Percentiles rank a stretch among this genome's conserved stretches.
These are phyloP conservation scores for Gobionotothen gibberifrons DNA, from an alignment of 2,797 vertebrate species.

Conservation along the genomic window DNA sequence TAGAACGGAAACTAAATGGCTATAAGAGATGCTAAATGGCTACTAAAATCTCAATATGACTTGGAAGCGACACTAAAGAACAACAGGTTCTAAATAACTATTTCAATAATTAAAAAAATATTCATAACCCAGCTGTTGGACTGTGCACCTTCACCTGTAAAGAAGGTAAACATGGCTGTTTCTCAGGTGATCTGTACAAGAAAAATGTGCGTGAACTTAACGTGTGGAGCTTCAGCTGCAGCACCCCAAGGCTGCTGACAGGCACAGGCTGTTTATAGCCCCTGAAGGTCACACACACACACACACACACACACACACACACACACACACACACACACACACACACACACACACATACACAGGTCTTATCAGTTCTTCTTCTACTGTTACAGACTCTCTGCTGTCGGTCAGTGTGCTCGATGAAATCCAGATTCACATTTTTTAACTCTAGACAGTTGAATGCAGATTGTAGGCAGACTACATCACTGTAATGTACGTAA, in stretches of 20 bases:
- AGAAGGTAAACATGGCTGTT: not conserved
- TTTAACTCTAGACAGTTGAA: not conserved
- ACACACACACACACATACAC: not conserved
- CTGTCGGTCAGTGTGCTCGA: not conserved
- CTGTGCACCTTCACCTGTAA: not conserved
- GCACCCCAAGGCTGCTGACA: constrained; percentile 8
- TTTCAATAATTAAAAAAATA: too few species aligned
- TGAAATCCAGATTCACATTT: not conserved
- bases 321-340: constrained; percentile 3
- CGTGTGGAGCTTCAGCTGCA: not conserved
- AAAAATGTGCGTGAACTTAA: not conserved
- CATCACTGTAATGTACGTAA: not conserved
- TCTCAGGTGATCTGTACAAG: not conserved
- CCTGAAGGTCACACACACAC: constrained; percentile 8
- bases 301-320: constrained; percentile 10
- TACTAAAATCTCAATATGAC: not conserved
- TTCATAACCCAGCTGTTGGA: too few species aligned
- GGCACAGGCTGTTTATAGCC: constrained; percentile 13
- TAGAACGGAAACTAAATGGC: not conserved
- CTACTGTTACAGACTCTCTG: constrained; percentile 12
- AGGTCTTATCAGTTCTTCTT: constrained; percentile 3
- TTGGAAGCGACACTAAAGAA: not conserved
- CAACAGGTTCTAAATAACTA: too few species aligned
- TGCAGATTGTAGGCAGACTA: not conserved
- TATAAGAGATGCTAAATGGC: not conserved